These are phyloP conservation scores for Hirtodrosophila alboralis DNA, from an alignment of 2,888 invertebrate species.

Conservation along the genomic window DNA sequence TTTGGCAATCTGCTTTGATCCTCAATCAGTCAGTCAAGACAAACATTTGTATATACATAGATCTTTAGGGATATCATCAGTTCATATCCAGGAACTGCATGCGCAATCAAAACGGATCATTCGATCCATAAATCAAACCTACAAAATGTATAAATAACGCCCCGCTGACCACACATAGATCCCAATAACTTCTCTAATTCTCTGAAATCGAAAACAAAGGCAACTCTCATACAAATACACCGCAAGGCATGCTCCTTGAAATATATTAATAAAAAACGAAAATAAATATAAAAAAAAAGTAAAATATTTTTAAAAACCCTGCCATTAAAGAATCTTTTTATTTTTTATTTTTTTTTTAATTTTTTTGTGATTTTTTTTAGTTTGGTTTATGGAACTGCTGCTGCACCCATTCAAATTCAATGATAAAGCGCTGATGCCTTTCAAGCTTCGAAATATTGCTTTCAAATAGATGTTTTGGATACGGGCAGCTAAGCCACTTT, in stretches of 20 bases:
- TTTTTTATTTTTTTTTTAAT: no score
- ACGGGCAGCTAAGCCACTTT: slow-evolving; percentile 55
- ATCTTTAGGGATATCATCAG: slow-evolving; percentile 9
- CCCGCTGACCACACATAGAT: slow-evolving; percentile 52
- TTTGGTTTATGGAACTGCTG: slow-evolving; percentile 46
- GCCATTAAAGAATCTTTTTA: slow-evolving; percentile 57
- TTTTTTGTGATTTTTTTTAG: slow-evolving; percentile 20
- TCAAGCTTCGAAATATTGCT: slow-evolving; percentile 52
- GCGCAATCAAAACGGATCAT: slow-evolving; percentile 33
- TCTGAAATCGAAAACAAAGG: slow-evolving; percentile 65
- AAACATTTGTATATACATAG: not conserved
- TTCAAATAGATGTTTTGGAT: slow-evolving; percentile 58
- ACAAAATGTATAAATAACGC: slow-evolving; percentile 57
- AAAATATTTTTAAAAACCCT: slow-evolving; percentile 26
- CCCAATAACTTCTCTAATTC: slow-evolving; percentile 63
- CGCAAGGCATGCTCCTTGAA: slow-evolving; percentile 50
- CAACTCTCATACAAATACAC: slow-evolving; percentile 22
- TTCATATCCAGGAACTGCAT: slow-evolving; percentile 34
- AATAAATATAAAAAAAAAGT: slow-evolving; percentile 24
- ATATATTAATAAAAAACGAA: slow-evolving; percentile 44
- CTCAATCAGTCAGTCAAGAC: no score
- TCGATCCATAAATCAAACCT: slow-evolving; percentile 61
- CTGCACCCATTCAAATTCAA: slow-evolving; percentile 64
- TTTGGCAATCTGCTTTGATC: no score
- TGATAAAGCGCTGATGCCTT: slow-evolving; percentile 63